Evolutionary conservation across 2,888 invertebrate species (phyloP).

Genomic region (Luperina nickerlii): DNA sequence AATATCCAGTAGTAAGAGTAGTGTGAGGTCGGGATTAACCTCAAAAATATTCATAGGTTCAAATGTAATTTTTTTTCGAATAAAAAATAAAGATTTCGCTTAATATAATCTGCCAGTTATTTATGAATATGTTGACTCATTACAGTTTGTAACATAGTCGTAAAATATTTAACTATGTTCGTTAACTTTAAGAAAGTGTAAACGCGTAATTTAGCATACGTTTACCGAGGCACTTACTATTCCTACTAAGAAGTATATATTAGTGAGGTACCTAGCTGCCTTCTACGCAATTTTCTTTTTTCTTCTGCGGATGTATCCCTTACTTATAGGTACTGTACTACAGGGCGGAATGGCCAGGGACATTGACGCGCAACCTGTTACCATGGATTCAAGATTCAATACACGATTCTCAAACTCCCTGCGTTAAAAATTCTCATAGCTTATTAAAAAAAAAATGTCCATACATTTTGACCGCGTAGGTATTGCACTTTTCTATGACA

Average conservation of each 20-base stretch:
- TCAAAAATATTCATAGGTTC: background rate
- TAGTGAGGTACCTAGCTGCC: no score
- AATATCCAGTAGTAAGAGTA: background rate
- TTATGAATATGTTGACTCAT: conserved; percentile 21
- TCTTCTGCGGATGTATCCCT: no score
- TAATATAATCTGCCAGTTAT: background rate
- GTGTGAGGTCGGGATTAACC: background rate
- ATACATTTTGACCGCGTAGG: background rate
- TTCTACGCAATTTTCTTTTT: no score
- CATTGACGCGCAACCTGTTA: background rate
- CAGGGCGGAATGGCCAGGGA: no score
- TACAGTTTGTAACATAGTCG: background rate
- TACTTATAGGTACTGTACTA: no score
- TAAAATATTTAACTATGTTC: conserved; percentile 20
- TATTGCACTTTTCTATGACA: background rate
- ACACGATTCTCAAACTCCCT: background rate
- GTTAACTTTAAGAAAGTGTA: conserved; percentile 34
- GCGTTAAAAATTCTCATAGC: background rate
- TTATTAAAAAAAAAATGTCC: background rate
- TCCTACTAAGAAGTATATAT: background rate
- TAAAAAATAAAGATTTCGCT: background rate
- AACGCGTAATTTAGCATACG: conserved; percentile 11
- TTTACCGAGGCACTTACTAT: background rate
- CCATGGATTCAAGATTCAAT: background rate
- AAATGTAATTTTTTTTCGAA: background rate